Evolutionary conservation across 2,888 invertebrate genomes (phyloP).

Genomic region (Corbicula japonica): DNA sequence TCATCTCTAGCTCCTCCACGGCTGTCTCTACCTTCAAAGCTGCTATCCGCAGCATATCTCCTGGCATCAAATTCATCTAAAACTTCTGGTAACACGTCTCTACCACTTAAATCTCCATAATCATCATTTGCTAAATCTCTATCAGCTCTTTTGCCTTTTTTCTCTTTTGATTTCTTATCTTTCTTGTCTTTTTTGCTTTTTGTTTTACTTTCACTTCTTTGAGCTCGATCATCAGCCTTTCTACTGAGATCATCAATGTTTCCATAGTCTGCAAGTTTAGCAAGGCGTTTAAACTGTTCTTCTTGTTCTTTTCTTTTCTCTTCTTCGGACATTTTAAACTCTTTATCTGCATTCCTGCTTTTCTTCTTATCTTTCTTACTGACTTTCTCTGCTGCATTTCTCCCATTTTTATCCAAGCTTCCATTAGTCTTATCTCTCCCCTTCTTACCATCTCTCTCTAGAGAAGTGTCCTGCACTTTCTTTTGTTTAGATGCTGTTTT

Average conservation of each 20-base stretch:
- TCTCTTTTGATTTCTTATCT: conserved; percentile 34
- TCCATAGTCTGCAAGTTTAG: conserved; percentile 55
- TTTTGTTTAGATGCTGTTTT: conserved; percentile 24
- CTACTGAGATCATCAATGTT: conserved; percentile 32
- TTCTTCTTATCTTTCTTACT: conserved; percentile 41
- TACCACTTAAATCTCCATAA: conserved; percentile 11
- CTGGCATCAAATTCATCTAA: conserved; percentile 48
- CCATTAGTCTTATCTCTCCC: conserved; percentile 40
- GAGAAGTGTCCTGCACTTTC: conserved; percentile 16
- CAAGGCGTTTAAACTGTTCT: conserved; percentile 51
- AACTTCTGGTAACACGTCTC: conserved; percentile 11
- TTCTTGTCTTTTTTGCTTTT: conserved; percentile 37
- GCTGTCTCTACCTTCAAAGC: conserved; percentile 36
- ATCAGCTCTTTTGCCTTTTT: conserved; percentile 20
- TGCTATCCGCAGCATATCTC: conserved; percentile 38
- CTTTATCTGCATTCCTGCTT: conserved; percentile 9
- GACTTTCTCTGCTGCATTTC: conserved; percentile 15
- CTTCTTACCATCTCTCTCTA: conserved; percentile 29
- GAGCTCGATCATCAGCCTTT: not conserved
- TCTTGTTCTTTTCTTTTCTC: conserved; percentile 46
- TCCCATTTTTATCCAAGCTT: conserved; percentile 19
- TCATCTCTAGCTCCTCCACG: conserved; percentile 28
- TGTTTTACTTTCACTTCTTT: conserved; percentile 6
- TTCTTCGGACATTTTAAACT: conserved; percentile 23
- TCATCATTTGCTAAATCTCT: conserved; percentile 6